Evolutionary conservation across 2,113 vertebrate genomes (phyloP).

Genomic region (Cololabis saira): DNA sequence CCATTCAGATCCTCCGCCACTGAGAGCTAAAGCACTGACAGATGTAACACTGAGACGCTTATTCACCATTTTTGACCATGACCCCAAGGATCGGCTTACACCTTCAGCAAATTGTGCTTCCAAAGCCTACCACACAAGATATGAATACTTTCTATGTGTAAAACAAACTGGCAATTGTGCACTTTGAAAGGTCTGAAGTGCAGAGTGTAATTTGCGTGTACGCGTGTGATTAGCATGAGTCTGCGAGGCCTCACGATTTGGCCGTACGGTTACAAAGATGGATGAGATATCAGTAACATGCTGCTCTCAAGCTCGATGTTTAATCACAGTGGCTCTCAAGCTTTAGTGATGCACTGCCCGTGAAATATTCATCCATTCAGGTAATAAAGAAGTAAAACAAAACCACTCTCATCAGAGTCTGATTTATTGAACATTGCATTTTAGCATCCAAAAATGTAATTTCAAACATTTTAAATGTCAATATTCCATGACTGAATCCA

Average conservation of each 20-base stretch:
- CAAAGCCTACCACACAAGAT: constrained; percentile 56
- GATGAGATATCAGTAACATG: constrained; percentile 14
- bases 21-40: constrained; percentile 69
- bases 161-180: constrained; percentile 55
- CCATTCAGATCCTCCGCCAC: constrained; percentile 54
- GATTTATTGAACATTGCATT: too few species aligned
- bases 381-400: too few species aligned
- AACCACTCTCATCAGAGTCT: too few species aligned
- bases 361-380: too few species aligned
- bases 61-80: constrained; percentile 60
- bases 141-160: constrained; percentile 68
- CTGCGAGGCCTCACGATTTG: constrained; percentile 7
- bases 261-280: constrained; percentile 1
- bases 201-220: constrained; percentile 40
- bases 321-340: too few species aligned
- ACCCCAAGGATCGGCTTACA: constrained; percentile 66
- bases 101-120: constrained; percentile 63
- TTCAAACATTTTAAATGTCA: too few species aligned
- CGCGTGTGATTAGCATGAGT: constrained; percentile 18
- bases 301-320: too few species aligned
- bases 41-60: constrained; percentile 68
- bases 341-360: too few species aligned
- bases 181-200: constrained; percentile 52
- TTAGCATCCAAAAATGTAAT: too few species aligned
- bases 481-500: too few species aligned